Base-by-base conservation (phyloP, 2,888 invertebrate species). In the Lasioglossum figueresi region DNA sequence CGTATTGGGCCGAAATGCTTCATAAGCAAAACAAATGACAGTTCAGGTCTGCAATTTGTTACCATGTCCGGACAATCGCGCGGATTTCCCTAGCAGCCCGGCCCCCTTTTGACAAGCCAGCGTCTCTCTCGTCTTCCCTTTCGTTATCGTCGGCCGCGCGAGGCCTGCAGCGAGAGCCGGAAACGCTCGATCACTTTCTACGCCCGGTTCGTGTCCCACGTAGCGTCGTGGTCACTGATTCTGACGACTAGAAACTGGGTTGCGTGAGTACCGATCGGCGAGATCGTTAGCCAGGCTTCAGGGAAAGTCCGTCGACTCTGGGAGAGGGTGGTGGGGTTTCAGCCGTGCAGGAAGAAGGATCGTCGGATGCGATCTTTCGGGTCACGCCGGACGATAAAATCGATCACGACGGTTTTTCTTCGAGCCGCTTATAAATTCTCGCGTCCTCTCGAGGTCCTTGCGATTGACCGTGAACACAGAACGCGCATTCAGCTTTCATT, bases 171-270 rank as follows among this genome's bases (percentile, higher is more conserved):
- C 79, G 77, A 82, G 85, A 80, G 68, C 84, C 87, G 87, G 87
- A 87, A 87, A 87, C 79, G 83, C 70, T 80, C 80, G 79, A 82
- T 89, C 89, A 84, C 91, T 90, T 90, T 91, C 91, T 90, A 90
- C 86, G 80, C 63, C 52, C 80, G 78, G 71, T 80, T 83, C 88
- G 80, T 84, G 86, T 80, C 76, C 59, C 83, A 37, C 79, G 89
- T 87, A 89, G 45, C 70, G 78, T 59, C 80, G 77, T 79, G 83
- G 81, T 88, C 88, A 81, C 73, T 76, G 90, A 85, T 87, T 81
- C 87, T 78, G 85, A 76, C 59, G 82, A 45, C 72, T 84, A 71
- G 84, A 88, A 90, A 90, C 84, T 88, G 76, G 85, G 89, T 89
- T 83, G 85, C 81, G 56, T 78, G 84, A 74, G 74, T 76, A 70